phyloP scores from a whole-genome alignment of 2,888 invertebrate species.

The Copidosoma aretas region DNA sequence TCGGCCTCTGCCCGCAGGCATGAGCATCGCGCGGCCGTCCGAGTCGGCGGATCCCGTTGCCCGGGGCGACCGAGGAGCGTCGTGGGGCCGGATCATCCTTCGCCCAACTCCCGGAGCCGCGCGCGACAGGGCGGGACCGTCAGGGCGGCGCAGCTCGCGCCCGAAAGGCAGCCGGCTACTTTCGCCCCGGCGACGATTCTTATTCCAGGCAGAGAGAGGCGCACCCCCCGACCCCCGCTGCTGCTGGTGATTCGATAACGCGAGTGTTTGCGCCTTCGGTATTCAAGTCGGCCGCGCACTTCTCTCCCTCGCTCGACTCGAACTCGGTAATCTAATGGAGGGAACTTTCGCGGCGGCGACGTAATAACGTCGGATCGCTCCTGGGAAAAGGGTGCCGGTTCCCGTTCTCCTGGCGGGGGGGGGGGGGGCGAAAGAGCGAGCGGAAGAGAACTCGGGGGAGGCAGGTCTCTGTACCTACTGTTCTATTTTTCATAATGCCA shows the following conservation, averaged over 20 bases:
- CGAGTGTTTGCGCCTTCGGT: constrained; percentile 42
- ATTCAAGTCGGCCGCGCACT: constrained; percentile 44
- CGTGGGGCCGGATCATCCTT: no score
- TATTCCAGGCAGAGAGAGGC: background rate
- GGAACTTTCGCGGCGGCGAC: constrained; percentile 37
- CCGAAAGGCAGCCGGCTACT: no score
- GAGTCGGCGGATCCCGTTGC: no score
- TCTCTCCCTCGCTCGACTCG: constrained; percentile 8
- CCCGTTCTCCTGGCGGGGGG: background rate
- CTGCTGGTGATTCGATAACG: constrained; percentile 44
- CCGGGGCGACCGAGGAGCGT: no score
- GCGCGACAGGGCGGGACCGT: no score
- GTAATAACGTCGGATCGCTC: constrained; percentile 42
- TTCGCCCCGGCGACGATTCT: constrained; percentile 20
- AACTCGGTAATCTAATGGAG: constrained; percentile 41
- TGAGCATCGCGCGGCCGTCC: no score
- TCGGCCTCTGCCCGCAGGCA: no score
- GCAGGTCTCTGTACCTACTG: background rate
- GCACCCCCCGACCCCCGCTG: background rate
- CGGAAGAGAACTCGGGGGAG: background rate
- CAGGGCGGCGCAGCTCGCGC: no score
- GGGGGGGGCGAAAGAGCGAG: background rate
- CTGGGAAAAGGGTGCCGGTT: constrained; percentile 45
- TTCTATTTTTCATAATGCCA: constrained; percentile 22
- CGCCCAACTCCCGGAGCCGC: no score